phyloP scores from a whole-genome alignment of 2,797 vertebrate genomes.

The Phoeniculus purpureus region DNA sequence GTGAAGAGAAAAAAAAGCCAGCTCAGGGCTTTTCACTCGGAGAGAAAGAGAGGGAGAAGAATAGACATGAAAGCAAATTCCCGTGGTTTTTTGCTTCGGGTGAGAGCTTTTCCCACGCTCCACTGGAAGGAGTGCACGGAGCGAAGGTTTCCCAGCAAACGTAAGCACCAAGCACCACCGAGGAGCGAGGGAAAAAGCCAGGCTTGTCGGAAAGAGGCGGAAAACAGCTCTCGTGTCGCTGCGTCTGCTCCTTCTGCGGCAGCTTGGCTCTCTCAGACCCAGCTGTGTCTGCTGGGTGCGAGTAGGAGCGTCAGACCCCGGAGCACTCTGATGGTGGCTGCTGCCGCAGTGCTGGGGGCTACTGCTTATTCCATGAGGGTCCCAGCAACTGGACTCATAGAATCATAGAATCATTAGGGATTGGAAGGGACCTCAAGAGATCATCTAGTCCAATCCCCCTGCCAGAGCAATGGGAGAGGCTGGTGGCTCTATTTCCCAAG shows the following conservation, averaged over 20 bases:
- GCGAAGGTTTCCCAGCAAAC: constrained; percentile 31
- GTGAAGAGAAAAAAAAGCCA: constrained; percentile 54
- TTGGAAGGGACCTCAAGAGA: too few relatives aligned
- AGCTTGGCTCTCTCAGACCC: not conserved
- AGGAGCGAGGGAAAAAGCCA: not conserved
- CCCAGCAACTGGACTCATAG: not conserved
- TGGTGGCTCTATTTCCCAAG: not conserved
- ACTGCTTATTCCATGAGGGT: not conserved
- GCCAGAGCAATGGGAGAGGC: not conserved
- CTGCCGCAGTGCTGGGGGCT: not conserved
- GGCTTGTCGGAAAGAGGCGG: not conserved
- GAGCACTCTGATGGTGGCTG: not conserved
- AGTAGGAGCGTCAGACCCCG: rapidly evolving
- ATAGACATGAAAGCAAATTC: constrained; percentile 70
- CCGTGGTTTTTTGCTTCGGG: constrained; percentile 22
- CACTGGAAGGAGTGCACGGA: constrained; percentile 47
- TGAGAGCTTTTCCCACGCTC: constrained; percentile 66
- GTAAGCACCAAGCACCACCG: not conserved
- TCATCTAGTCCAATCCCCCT: too few relatives aligned
- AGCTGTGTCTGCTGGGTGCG: not conserved
- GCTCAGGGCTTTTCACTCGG: constrained; percentile 57
- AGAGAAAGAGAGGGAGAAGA: constrained; percentile 59
- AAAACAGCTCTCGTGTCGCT: not conserved
- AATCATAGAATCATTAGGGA: too few relatives aligned
- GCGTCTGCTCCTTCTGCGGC: not conserved